A percentile compares a stretch with the other conserved stretches of the same genome.
phyloP scores from a whole-genome alignment of 1,140 invertebrate genomes.

The Aphelinus certus region DNA sequence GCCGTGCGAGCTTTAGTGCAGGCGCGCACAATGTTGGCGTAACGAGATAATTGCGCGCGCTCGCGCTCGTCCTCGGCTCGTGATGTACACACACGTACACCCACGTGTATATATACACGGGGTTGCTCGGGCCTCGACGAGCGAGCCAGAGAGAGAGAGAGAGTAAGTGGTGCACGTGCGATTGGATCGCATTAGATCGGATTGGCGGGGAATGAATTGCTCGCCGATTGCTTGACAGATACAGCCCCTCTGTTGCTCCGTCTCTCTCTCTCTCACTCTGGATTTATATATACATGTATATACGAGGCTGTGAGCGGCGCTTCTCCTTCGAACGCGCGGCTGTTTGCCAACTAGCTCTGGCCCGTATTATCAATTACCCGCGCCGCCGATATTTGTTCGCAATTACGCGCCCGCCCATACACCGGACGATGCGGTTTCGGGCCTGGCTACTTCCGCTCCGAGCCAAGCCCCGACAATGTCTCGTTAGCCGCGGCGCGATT shows the following conservation, averaged over 20 bases:
- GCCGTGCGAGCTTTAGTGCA: not conserved
- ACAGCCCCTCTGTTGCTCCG: constrained; percentile 6
- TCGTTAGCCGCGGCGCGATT: constrained; percentile 11
- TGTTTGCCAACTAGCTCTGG: not conserved
- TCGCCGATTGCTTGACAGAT: constrained; percentile 38
- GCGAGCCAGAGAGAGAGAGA: not conserved
- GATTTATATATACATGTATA: not conserved
- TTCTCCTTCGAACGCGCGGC: no score
- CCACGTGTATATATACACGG: not conserved
- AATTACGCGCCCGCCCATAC: constrained; percentile 19
- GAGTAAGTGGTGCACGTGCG: constrained; percentile 2
- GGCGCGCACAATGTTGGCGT: constrained; percentile 49
- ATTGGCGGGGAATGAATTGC: constrained; percentile 39
- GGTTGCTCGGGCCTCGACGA: not conserved
- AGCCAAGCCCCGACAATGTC: constrained; percentile 23
- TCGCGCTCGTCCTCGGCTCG: constrained; percentile 10
- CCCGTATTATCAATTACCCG: constrained; percentile 33
- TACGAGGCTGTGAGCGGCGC: not conserved
- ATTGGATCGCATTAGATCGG: constrained; percentile 41
- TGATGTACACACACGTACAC: not conserved
- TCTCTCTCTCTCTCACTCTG: constrained; percentile 2
- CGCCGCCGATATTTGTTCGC: constrained; percentile 34
- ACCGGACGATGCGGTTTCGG: constrained; percentile 1
- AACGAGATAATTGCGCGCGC: constrained; percentile 58
- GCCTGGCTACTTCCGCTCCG: not conserved